Conservation (phyloP, 1,140 invertebrate species). For the Drosophila kikkawai region DNA sequence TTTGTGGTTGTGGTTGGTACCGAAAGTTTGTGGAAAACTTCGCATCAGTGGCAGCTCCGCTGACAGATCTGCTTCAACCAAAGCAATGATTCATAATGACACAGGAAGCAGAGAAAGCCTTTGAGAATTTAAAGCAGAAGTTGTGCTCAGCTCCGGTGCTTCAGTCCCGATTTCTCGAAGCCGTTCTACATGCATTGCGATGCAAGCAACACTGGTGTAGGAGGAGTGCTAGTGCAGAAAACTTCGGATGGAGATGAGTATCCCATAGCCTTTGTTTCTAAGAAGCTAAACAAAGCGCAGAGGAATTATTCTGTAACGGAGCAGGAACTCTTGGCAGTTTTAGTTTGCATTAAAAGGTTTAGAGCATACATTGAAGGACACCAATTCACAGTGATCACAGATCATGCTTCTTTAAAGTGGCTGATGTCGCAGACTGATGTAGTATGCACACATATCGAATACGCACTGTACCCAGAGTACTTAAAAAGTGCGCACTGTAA, state of each 20-base stretch:
- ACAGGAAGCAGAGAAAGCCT: background rate
- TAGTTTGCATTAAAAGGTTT: background rate
- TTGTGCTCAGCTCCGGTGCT: conserved; percentile 1
- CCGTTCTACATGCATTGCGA: background rate
- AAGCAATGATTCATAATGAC: background rate
- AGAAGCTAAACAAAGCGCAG: background rate
- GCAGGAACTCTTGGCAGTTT: background rate
- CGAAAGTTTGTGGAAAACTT: background rate
- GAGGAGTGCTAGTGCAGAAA: background rate
- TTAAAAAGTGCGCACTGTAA: too few species aligned
- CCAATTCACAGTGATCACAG: background rate
- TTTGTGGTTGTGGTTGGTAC: background rate
- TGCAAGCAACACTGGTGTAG: background rate
- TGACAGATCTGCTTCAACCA: background rate
- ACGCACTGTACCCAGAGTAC: too few species aligned
- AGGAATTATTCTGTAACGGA: background rate
- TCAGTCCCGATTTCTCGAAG: background rate
- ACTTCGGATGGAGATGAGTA: background rate
- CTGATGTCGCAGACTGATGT: background rate
- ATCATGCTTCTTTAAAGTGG: background rate
- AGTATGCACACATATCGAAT: too few species aligned
- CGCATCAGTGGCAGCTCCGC: background rate
- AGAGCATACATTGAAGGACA: background rate
- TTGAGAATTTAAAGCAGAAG: background rate
- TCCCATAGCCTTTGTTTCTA: background rate